Base-by-base conservation (phyloP, 2,888 invertebrate genomes). In the Tachina fera region DNA sequence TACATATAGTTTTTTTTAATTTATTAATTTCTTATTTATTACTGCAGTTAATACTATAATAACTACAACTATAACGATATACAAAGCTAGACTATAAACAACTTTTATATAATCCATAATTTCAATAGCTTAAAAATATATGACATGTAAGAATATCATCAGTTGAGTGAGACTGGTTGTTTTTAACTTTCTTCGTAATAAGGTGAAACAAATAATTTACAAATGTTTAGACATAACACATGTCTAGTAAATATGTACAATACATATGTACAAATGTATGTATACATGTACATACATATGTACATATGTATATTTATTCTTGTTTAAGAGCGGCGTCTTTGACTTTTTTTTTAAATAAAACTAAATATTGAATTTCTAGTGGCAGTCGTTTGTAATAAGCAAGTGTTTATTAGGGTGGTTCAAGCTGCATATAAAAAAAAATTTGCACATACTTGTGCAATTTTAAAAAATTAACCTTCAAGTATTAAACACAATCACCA, bases 361-460 rank as follows among this genome's bases (percentile, higher is more conserved):
- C 14, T 11, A 61, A 61, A 41, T 74, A 72, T 72, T 74, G 39
- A 74, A 61, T 72, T 72, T 72, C 49, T n/a, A n/a, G 3, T 16
- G n/a, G n/a, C 49, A 39, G 9, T 72, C 60, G 56, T 45, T 43
- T 74, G 51, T 49, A 74, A 51, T 14, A n/a, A 51, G 16, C 0
- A n/a, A 51, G 14, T 0, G 39, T 9, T 11, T 5, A 72, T 72
- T 72, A 47, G 9, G 47, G 45, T 39, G 16, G 58, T 16, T 6
- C 31, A 31, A 31, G 31, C 31, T 31, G 31, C 31, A 31, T 31
- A 4, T 31, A 31, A 31, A 31, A 31, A 31, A 31, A 31, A 4
- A 0, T n/a, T 31, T 31, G 31, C 31, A 31, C 2, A 31, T 31
- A 31, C 22, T 22, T 3, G 22, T 22, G 3, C 31, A 31, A 31